Base-by-base conservation (phyloP, 2,888 invertebrate genomes). In the Cephus spinipes region DNA sequence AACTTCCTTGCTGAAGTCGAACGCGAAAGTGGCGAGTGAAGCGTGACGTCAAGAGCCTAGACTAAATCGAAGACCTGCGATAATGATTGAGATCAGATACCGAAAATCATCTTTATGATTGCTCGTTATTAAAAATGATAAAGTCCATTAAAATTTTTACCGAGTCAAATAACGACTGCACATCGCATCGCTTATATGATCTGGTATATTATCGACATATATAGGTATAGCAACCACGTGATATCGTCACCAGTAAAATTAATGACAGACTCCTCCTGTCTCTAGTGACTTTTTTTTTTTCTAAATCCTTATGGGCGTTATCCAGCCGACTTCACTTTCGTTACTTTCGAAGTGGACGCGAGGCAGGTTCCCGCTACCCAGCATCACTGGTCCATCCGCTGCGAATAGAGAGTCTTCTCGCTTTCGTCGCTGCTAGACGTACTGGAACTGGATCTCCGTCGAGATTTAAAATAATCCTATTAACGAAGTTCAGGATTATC, bases 271-370 rank as follows among this genome's bases (percentile, higher is more conserved):
- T 55, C 55, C 55, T 23, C 23, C 55, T 23, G 55, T 55, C 55
- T 55, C 55, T 55, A 9, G 55, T 55, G 55, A 55, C 55, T 55
- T 23, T 55, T 40, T 55, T 40, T 36, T 36, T 4, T 40, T 55
- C 55, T 55, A 55, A 55, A 77, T 77, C 74, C 68, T 71, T 79
- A 74, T 79, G 80, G 82, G 81, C 81, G 82, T 83, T 79, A 81
- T 82, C 83, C 81, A 55, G 81, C 55, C 85, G 85, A 86, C 90
- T 90, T 91, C 89, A 90, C 91, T 91, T 90, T 91, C 91, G 88
- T 90, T 91, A 86, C 89, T 91, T 90, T 90, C 90, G 89, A 90
- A 88, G 87, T 87, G 88, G 87, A 86, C 87, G 88, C 87, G 87
- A 23, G 55, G 55, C 55, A 55, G 55, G 55, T 55, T 89, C 87